Percentiles rank a stretch among this genome's conserved stretches.
These are phyloP conservation scores for Geotrypetes seraphini DNA, from an alignment of 2,797 vertebrate species.

Conservation along the genomic window DNA sequence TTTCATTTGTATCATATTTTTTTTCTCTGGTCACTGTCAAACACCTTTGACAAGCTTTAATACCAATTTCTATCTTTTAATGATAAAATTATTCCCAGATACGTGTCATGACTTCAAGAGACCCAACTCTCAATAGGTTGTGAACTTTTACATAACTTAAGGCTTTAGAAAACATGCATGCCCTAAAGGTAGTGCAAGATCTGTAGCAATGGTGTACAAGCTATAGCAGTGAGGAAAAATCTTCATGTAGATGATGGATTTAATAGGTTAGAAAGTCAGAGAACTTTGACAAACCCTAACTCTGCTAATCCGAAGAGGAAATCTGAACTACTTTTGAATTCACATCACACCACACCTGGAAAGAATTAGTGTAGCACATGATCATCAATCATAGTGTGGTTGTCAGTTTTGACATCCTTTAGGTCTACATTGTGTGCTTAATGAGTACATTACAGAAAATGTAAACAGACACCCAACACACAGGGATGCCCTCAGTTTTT, in stretches of 20 bases:
- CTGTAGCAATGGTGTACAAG: too few relatives aligned
- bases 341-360: slow-evolving; percentile 70
- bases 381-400: slow-evolving; percentile 66
- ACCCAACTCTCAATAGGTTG: slow-evolving; percentile 10
- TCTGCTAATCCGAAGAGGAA: slow-evolving; percentile 57
- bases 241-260: slow-evolving; percentile 42
- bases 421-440: slow-evolving; percentile 60
- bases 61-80: too few relatives aligned
- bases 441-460: slow-evolving; percentile 72
- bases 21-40: not conserved
- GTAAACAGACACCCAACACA: slow-evolving; percentile 67
- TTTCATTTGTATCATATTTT: not conserved
- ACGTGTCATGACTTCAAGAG: slow-evolving; percentile 6
- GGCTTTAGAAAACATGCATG: slow-evolving; percentile 19
- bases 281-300: slow-evolving; percentile 53
- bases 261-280: slow-evolving; percentile 43
- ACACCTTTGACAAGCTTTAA: not conserved
- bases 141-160: slow-evolving; percentile 17
- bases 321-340: slow-evolving; percentile 60
- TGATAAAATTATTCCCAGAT: too few relatives aligned
- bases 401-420: slow-evolving; percentile 71
- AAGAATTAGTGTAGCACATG: slow-evolving; percentile 70
- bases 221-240: too few relatives aligned
- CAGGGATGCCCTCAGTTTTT: slow-evolving; percentile 46
- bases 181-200: too few relatives aligned